Base-by-base conservation (phyloP, 1,140 invertebrate genomes). In the Mizuhopecten yessoensis region DNA sequence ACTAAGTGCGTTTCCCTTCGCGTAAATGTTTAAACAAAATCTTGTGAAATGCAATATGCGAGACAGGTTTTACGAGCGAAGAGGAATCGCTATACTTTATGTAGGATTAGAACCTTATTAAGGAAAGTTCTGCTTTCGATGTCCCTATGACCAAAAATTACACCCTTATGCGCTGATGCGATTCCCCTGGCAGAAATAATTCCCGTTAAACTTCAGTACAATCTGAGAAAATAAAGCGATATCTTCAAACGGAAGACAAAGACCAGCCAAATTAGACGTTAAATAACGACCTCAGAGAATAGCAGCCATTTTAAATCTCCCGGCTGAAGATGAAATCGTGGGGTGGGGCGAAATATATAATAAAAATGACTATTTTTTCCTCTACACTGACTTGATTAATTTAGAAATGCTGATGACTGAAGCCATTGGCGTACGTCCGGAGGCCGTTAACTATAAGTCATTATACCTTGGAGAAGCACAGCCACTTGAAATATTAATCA, bases 401-500 rank as follows among this genome's bases (percentile, higher is more conserved):
- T 75, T 75, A 75, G 57, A 75, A 75, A 75, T 75, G 57, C 11
- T 75, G 57, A 75, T 75, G 11, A 17, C 23, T 75, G 57, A 0
- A 75, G 57, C 57, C 23, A 75, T 75, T 75, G 57, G 1, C 7
- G 57, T 75, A 75, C 57, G 23, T 23, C 23, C 5, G 23, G 9
- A 75, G 57, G 57, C 57, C 57, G 29, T 75, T 75, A 75, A 75
- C 15, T 7, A 75, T 75, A 75, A 75, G 57, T 75, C 57, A 75
- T 75, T 75, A 75, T 5, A 29, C 57, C 57, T 75, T 75, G n/a
- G 57, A 29, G 57, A 13, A 75, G 29, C n/a, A 75, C 57, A 75
- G 29, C 23, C 57, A 75, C 57, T 75, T 75, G 57, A 75, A 75
- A 75, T 75, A 75, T 75, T 75, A 75, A 75, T 75, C 57, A 75